Evolutionary conservation across 2,113 vertebrate species (phyloP), one percentile per base, ranked within the genome.

Genomic region (Paramisgurnus dabryanus): DNA sequence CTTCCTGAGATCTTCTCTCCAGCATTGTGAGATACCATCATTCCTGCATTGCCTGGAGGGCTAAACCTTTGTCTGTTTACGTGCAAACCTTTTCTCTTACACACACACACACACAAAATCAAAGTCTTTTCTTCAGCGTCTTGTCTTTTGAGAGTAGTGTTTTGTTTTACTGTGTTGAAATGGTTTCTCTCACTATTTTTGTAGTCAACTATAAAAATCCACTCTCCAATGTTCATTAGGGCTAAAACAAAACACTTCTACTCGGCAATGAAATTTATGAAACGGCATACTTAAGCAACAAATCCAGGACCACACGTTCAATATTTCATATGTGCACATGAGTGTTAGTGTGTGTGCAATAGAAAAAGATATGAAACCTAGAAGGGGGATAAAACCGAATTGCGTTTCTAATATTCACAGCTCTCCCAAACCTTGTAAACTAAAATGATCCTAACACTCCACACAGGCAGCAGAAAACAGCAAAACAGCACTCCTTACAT

Each of bases 61-160:
- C 34, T 63, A 47, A 65, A 64, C 60, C 68, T 80, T 64, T 64
- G 43, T 80, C 69, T 80, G 60, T 80, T 80, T 77, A 82, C 66
- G 67, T 70, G 39, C 73, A 63, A 39, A 18, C 80, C 18, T 15
- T 15, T 43, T 4, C 18, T n/a, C n/a, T n/a, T n/a, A 41, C 47
- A 45, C 67, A 72, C 63, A 41, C 49, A 18, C 53, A 67, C 50
- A 17, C 47, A 43, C 68, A 8, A 13, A 55, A 39, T 66, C 49
- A 66, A 66, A 61, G 11, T 34, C 43, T 11, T 6, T 41, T 80
- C 40, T 41, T 39, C 53, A 47, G 18, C 65, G 47, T 69, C 67
- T 76, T n/a, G 64, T 76, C 65, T 45, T 58, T 66, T 50, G 53
- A 50, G 22, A 39, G 58, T 45, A 7, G 22, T 50, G n/a, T 22